phyloP scores from a whole-genome alignment of 2,888 invertebrate species.

The Anagyrus pseudococci region DNA sequence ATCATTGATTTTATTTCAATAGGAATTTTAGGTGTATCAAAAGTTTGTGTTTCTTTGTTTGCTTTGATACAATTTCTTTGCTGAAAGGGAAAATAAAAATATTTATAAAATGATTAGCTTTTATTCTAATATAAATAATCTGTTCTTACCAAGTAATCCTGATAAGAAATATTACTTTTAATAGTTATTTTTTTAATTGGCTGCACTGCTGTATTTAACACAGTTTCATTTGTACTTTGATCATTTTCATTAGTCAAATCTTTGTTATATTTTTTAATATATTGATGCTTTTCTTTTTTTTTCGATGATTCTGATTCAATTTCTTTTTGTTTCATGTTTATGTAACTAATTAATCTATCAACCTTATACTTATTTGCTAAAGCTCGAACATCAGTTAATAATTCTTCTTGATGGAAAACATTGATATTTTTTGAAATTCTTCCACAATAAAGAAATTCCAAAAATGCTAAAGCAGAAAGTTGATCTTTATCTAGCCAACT shows the following conservation, averaged over 20 bases:
- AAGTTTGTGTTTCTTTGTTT: neutral
- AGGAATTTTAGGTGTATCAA: neutral
- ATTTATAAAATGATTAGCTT: neutral
- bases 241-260: neutral
- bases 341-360: constrained; percentile 49
- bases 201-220: neutral
- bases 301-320: neutral
- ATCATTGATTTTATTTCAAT: neutral
- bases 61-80: neutral
- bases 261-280: too few relatives aligned
- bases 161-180: neutral
- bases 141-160: neutral
- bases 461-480: constrained; percentile 53
- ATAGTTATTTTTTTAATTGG: neutral
- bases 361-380: constrained; percentile 54
- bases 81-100: neutral
- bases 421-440: constrained; percentile 45
- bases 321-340: constrained; percentile 41
- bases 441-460: constrained; percentile 60
- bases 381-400: constrained; percentile 42
- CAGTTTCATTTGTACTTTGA: neutral
- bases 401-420: constrained; percentile 41
- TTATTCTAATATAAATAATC: neutral
- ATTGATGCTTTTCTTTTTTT: constrained; percentile 3
- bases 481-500: constrained; percentile 50